Evolutionary conservation across 2,888 invertebrate genomes (phyloP).

Genomic region (Amiota communis): DNA sequence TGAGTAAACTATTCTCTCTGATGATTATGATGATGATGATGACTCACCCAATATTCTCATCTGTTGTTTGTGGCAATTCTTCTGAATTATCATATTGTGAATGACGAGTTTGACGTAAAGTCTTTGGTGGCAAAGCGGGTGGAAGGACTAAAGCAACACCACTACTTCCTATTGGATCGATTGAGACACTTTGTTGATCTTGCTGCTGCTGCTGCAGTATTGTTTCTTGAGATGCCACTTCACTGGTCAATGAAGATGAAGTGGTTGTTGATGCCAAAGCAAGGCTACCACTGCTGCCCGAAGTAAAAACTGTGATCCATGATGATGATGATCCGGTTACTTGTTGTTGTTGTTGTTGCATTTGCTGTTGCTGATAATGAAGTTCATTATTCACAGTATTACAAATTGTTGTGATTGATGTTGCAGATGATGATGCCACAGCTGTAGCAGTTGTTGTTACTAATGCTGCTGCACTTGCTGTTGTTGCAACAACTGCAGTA

Average conservation of each 20-base stretch:
- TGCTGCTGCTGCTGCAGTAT: conserved; percentile 38
- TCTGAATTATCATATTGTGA: conserved; percentile 84
- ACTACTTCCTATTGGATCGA: too few species aligned
- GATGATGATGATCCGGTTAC: conserved; percentile 31
- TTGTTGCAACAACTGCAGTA: conserved; percentile 41
- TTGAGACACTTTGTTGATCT: conserved; percentile 42
- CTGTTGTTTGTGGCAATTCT: conserved; percentile 58
- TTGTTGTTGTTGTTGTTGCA: conserved; percentile 35
- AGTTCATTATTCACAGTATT: background rate
- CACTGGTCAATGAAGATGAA: background rate
- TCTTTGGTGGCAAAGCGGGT: conserved; percentile 79
- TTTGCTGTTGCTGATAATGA: conserved; percentile 22
- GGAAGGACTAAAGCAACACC: conserved; percentile 70
- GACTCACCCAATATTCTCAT: background rate
- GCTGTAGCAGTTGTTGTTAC: conserved; percentile 29
- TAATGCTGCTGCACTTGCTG: conserved; percentile 33
- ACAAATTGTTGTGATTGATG: too few species aligned
- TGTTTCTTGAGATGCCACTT: background rate
- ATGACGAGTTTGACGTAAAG: conserved; percentile 65
- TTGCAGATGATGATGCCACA: background rate
- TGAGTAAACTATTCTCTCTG: background rate
- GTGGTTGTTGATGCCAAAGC: background rate
- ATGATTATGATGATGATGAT: too few species aligned
- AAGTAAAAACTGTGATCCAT: background rate
- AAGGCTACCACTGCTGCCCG: conserved; percentile 6